Conservation (phyloP, 2,797 vertebrate species). For the Poeciliopsis infans region DNA sequence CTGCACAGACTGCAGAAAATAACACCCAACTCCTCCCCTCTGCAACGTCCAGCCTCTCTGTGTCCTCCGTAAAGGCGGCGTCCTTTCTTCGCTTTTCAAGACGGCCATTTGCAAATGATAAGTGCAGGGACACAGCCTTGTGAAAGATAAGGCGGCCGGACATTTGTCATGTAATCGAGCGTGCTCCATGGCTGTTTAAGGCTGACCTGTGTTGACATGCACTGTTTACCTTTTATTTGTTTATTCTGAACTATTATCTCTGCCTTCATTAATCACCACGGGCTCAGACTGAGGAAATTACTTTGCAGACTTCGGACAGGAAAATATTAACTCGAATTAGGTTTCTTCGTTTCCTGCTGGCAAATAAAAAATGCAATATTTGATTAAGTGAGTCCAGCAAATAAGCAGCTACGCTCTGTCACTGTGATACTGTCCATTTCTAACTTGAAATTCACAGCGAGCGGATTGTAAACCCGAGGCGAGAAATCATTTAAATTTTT, state of each 20-base stretch:
- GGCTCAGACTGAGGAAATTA: slow-evolving; percentile 54
- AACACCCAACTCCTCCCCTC: slow-evolving; percentile 68
- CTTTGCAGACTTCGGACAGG: slow-evolving; percentile 29
- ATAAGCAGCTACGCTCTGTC: slow-evolving; percentile 33
- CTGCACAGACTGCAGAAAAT: slow-evolving; percentile 75
- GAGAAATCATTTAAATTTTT: slow-evolving; percentile 56
- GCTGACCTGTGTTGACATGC: slow-evolving; percentile 70
- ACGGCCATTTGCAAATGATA: slow-evolving; percentile 76
- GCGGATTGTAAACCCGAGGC: slow-evolving; percentile 41
- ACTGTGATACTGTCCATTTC: slow-evolving; percentile 51
- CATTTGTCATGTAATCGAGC: slow-evolving; percentile 79
- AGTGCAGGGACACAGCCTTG: slow-evolving; percentile 60
- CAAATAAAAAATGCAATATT: slow-evolving; percentile 48
- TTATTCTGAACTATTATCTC: slow-evolving; percentile 70
- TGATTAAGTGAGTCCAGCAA: slow-evolving; percentile 39
- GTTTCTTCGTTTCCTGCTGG: slow-evolving; percentile 20
- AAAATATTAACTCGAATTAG: slow-evolving; percentile 33
- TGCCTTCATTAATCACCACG: slow-evolving; percentile 73
- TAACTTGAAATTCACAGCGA: slow-evolving; percentile 44
- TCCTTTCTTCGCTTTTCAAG: slow-evolving; percentile 69
- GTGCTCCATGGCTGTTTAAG: slow-evolving; percentile 64
- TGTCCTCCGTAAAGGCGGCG: slow-evolving; percentile 59
- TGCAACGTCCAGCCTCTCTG: slow-evolving; percentile 62
- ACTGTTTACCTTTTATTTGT: slow-evolving; percentile 76
- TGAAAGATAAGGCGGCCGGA: slow-evolving; percentile 68